A percentile compares a stretch with the other conserved stretches of the same genome.
Conservation (phyloP, 1,140 invertebrate species). For the Sitobion miscanthi region DNA sequence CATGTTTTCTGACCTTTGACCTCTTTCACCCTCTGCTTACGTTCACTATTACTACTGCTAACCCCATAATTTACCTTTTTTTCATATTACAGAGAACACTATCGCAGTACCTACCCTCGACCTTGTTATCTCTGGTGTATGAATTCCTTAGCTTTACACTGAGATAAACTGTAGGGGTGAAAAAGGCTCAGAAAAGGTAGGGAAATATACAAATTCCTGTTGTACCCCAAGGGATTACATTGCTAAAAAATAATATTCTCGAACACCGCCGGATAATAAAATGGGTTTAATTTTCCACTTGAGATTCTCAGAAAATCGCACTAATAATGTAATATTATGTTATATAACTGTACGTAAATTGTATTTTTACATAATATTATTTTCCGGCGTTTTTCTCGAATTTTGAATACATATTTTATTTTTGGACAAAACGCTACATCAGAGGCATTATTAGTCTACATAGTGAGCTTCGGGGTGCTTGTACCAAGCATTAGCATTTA, state of each 20-base stretch:
- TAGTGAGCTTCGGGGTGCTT: constrained; percentile 10
- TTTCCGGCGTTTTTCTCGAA: constrained; percentile 25
- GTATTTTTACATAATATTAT: constrained; percentile 2
- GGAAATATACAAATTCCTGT: constrained; percentile 4
- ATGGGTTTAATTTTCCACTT: constrained; percentile 38
- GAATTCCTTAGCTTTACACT: background rate
- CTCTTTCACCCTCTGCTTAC: background rate
- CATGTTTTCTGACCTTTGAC: constrained; percentile 26
- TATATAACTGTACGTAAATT: background rate
- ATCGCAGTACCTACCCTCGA: background rate
- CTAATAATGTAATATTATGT: constrained; percentile 2
- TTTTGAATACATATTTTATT: background rate
- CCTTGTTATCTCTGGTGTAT: constrained; percentile 27
- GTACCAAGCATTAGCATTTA: background rate
- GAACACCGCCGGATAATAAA: constrained; percentile 26
- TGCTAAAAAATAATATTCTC: constrained; percentile 35
- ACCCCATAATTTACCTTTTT: constrained; percentile 26
- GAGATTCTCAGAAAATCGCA: constrained; percentile 17
- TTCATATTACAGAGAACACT: background rate
- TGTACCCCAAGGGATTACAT: constrained; percentile 3
- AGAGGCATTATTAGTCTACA: constrained; percentile 20
- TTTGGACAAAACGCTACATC: background rate
- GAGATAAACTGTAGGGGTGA: background rate
- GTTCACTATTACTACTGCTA: background rate
- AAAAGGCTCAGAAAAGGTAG: background rate